Conservation (phyloP, 1,140 invertebrate genomes). For the Cydia amplana region DNA sequence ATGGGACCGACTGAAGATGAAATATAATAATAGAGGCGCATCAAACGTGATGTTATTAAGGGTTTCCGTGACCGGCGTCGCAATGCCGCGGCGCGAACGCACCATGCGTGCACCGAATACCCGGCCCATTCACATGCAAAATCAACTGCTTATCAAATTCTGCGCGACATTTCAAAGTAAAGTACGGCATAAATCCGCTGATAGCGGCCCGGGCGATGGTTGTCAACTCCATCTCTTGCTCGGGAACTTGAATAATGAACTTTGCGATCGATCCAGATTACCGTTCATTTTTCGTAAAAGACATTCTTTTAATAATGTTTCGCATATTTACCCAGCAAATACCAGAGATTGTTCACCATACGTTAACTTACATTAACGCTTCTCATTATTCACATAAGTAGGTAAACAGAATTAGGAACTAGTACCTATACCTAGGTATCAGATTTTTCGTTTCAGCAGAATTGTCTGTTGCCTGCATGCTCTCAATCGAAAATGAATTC, state of each 20-base stretch:
- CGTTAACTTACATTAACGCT: background rate
- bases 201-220: conserved; percentile 37
- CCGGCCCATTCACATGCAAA: conserved; percentile 68
- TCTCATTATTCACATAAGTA: background rate
- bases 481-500: conserved; percentile 46
- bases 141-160: conserved; percentile 59
- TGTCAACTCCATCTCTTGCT: conserved; percentile 36
- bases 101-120: conserved; percentile 64
- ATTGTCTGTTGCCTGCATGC: background rate
- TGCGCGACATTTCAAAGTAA: conserved; percentile 47
- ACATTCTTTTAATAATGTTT: background rate
- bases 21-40: conserved; percentile 79
- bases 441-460: background rate
- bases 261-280: conserved; percentile 21
- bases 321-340: background rate
- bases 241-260: conserved; percentile 34
- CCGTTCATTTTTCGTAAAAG: conserved; percentile 20
- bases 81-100: conserved; percentile 63
- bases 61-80: conserved; percentile 69
- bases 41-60: conserved; percentile 79
- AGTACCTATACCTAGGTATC: background rate
- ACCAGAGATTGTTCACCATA: background rate
- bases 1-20: conserved; percentile 73
- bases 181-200: conserved; percentile 42
- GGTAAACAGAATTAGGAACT: background rate